A percentile compares a stretch with the other conserved stretches of the same genome.
phyloP scores from a whole-genome alignment of 92 coral and sea anemone species.

The Isaurus tuberculatus region DNA sequence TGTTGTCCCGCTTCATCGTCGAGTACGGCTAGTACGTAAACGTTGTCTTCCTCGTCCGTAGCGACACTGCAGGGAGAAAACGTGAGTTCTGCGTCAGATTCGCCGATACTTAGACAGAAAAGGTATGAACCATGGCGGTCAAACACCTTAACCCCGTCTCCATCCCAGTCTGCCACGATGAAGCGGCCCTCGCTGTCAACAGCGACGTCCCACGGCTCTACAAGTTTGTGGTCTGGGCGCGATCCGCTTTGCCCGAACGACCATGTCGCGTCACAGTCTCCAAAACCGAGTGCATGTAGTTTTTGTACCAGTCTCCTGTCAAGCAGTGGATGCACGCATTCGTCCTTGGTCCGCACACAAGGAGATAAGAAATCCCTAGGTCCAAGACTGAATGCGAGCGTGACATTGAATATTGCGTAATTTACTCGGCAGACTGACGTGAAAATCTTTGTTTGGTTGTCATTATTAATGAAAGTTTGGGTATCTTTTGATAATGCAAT shows the following conservation, averaged over 20 bases:
- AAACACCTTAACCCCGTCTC: slow-evolving; percentile 54
- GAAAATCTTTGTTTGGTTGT: slow-evolving; percentile 29
- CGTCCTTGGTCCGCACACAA: slow-evolving; percentile 16
- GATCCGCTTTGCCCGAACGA: slow-evolving; percentile 51
- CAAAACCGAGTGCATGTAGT: slow-evolving; percentile 8
- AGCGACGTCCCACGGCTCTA: slow-evolving; percentile 44
- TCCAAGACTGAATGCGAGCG: slow-evolving; percentile 12
- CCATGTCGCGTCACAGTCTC: slow-evolving; percentile 36
- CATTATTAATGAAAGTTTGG: neutral
- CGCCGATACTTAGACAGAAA: slow-evolving; percentile 8
- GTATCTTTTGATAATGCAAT: slow-evolving; percentile 26
- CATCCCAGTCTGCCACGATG: slow-evolving; percentile 56
- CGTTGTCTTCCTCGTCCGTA: slow-evolving; percentile 40
- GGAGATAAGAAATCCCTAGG: slow-evolving; percentile 2
- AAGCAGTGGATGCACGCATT: slow-evolving; percentile 28
- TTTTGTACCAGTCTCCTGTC: slow-evolving; percentile 27
- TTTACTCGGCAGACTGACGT: slow-evolving; percentile 47
- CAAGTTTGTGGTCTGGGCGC: slow-evolving; percentile 37
- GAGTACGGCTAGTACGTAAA: slow-evolving; percentile 37
- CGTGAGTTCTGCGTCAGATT: neutral
- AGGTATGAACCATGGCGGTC: slow-evolving; percentile 53
- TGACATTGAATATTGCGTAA: slow-evolving; percentile 21
- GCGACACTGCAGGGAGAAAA: slow-evolving; percentile 47
- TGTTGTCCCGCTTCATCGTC: neutral
- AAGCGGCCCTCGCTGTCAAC: slow-evolving; percentile 49